Evolutionary conservation across 2,888 invertebrate species (phyloP), one percentile per base, ranked within the genome.

Genomic region (Trisateles emortualis): DNA sequence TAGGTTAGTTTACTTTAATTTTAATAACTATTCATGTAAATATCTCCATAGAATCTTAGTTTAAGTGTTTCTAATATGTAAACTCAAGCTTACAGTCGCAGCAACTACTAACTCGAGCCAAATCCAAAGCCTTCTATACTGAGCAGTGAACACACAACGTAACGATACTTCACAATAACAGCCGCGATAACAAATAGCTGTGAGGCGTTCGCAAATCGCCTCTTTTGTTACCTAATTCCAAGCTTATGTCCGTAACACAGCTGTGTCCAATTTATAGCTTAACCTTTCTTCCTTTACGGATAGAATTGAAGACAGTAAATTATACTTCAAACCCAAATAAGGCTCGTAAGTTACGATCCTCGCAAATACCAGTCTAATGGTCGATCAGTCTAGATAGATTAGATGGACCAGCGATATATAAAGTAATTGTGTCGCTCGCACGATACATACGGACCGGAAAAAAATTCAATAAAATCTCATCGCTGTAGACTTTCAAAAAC

Each of bases 251-350:
- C 83, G 83, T 79, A 84, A 79, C 90, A 79, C 92, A 92, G 90
- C 91, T 92, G 92, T 77, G 88, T 75, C 84, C 79, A 77, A 84
- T 84, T 84, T 84, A 84, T 83, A 71, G 89, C 89, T 88, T 90
- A 92, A 92, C 92, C 92, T 92, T 92, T 91, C 87, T 86, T 85
- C 79, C 70, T 70, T 59, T 79, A 77, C 84, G 84, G 83, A 87
- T 90, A 81, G 89, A 91, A 92, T 91, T 90, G 92, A 91, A 90
- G 84, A 89, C 89, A 83, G 90, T 92, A 91, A 91, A 90, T 92
- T 90, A 91, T 91, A 90, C 90, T 90, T 90, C 87, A 89, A 89
- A 86, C 88, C 88, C 86, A 88, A 90, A 90, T 90, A 90, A 89
- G 88, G 82, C 78, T 74, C 81, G 86, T 88, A 87, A 90, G 83